These are phyloP conservation scores for Hipparchia sbordonii DNA, from an alignment of 2,888 invertebrate species.

Conservation along the genomic window DNA sequence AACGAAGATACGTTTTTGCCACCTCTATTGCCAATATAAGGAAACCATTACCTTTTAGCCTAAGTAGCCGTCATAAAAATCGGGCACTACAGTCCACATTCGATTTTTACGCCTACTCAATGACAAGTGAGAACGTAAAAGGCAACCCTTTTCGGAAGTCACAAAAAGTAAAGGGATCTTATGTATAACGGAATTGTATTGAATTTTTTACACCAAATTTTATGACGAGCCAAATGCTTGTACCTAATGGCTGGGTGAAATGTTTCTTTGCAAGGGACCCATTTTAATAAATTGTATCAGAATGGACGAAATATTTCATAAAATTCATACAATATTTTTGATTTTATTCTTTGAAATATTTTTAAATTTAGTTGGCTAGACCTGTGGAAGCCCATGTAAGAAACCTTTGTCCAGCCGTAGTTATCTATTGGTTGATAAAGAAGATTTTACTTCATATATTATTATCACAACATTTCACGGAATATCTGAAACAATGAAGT, in stretches of 20 bases:
- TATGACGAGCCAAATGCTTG: conserved; percentile 32
- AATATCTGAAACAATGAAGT: too few species aligned
- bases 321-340: neutral
- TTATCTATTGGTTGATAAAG: too few species aligned
- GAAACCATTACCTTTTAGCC: conserved; percentile 26
- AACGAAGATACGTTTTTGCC: too few species aligned
- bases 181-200: conserved; percentile 35
- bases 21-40: conserved; percentile 15
- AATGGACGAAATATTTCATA: neutral
- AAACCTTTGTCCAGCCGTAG: too few species aligned
- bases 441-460: too few species aligned
- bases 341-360: too few species aligned
- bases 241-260: conserved; percentile 29
- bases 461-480: too few species aligned
- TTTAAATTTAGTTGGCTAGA: too few species aligned
- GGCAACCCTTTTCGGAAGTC: conserved; percentile 37
- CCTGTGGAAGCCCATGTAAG: too few species aligned
- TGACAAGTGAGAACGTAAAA: conserved; percentile 39
- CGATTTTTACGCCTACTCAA: conserved; percentile 29
- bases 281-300: conserved; percentile 17
- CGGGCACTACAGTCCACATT: conserved; percentile 28
- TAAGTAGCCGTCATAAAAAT: conserved; percentile 34
- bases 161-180: conserved; percentile 33
- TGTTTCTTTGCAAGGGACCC: conserved; percentile 24
- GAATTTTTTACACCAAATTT: conserved; percentile 33